Evolutionary conservation across 1,140 invertebrate species (phyloP).

Genomic region (Ditylenchus dipsaci): DNA sequence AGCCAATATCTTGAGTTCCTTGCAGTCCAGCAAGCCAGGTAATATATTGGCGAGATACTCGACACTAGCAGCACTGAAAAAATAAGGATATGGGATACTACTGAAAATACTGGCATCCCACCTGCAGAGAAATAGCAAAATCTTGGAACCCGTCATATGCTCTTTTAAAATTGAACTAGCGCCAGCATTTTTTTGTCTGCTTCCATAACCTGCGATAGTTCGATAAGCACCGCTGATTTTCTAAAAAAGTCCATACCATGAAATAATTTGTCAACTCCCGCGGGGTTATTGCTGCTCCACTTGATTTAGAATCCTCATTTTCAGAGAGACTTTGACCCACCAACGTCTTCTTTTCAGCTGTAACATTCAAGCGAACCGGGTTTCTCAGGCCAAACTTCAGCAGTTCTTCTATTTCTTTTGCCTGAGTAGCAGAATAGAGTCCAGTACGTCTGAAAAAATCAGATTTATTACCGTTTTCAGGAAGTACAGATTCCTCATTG

Average conservation of each 20-base stretch:
- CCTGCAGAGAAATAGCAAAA: conserved; percentile 84
- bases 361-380: conserved; percentile 82
- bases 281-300: conserved; percentile 26
- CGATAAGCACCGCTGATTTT: not conserved
- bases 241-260: conserved; percentile 60
- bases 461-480: too few relatives aligned
- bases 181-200: conserved; percentile 72
- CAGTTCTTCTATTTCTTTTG: conserved; percentile 83
- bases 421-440: conserved; percentile 96
- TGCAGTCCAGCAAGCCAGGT: conserved; percentile 60
- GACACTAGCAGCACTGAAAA: conserved; percentile 77
- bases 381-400: conserved; percentile 88
- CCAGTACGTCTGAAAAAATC: conserved; percentile 71
- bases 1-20: conserved; percentile 37
- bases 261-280: conserved; percentile 68
- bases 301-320: conserved; percentile 23
- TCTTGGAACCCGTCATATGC: conserved; percentile 69
- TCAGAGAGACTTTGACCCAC: conserved; percentile 21
- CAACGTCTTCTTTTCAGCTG: conserved; percentile 68
- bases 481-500: too few relatives aligned
- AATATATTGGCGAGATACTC: conserved; percentile 82
- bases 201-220: conserved; percentile 64
- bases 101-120: too few relatives aligned
- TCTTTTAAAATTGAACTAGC: conserved; percentile 71
- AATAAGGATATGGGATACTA: too few relatives aligned